A percentile compares a stretch with the other conserved stretches of the same genome.
Conservation (phyloP, 1,140 invertebrate species). For the Catajapyx aquilonaris region DNA sequence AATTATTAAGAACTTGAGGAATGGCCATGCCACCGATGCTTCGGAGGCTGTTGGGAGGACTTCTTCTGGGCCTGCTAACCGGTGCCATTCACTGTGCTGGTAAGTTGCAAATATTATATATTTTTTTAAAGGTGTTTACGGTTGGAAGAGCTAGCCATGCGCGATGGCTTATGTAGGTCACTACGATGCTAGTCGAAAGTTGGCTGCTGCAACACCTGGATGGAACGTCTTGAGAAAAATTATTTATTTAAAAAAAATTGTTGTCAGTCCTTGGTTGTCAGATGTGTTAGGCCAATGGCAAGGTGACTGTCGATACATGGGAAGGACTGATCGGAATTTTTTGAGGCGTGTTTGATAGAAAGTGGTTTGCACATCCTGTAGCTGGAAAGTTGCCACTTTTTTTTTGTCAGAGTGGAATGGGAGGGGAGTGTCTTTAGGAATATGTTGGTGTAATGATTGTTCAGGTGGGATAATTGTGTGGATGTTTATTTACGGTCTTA, state of each 20-base stretch:
- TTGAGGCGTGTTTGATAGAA: too few species aligned
- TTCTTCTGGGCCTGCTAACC: constrained; percentile 3
- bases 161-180: constrained; percentile 1
- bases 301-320: too few species aligned
- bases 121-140: background rate
- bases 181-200: constrained; percentile 4
- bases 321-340: too few species aligned
- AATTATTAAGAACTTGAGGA: too few species aligned
- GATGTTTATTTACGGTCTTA: too few species aligned
- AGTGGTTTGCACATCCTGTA: too few species aligned
- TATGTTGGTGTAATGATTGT: too few species aligned
- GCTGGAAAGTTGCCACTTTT: too few species aligned
- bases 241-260: background rate
- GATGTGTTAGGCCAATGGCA: constrained; percentile 5
- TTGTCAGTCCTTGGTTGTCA: constrained; percentile 1
- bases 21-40: too few species aligned
- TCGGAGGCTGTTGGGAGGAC: constrained; percentile 1
- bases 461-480: too few species aligned
- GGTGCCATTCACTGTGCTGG: constrained; percentile 5
- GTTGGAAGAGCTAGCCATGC: constrained; percentile 2
- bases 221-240: constrained; percentile 2
- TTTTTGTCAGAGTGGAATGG: too few species aligned
- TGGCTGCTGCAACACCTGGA: constrained; percentile 7
- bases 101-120: constrained; percentile 1
- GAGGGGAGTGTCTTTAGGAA: too few species aligned